Evolutionary conservation across 2,888 invertebrate genomes (phyloP).

Genomic region (Acanthoscelides obtectus): DNA sequence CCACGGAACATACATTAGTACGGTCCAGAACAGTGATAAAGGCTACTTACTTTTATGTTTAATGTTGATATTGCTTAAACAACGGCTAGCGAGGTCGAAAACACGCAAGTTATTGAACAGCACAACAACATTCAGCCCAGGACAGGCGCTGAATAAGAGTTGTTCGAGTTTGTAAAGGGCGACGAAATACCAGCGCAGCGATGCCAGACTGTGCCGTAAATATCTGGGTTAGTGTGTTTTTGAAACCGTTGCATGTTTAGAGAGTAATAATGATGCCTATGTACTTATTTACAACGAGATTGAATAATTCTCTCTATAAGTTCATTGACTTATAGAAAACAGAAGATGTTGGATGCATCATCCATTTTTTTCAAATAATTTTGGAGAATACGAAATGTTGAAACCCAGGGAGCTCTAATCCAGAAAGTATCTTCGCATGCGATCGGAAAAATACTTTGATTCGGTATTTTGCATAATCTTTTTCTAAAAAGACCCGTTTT

Average conservation of each 20-base stretch:
- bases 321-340: too few relatives aligned
- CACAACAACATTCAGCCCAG: constrained; percentile 38
- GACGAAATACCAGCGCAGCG: constrained; percentile 15
- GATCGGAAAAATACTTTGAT: too few relatives aligned
- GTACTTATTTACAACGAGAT: neutral
- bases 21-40: neutral
- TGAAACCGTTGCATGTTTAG: neutral
- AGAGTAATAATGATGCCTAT: neutral
- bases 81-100: constrained; percentile 36
- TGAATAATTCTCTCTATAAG: neutral
- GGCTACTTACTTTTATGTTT: neutral
- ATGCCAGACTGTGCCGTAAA: neutral
- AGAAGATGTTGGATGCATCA: too few relatives aligned
- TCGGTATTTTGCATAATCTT: too few relatives aligned
- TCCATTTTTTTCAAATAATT: too few relatives aligned
- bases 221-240: neutral
- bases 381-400: too few relatives aligned
- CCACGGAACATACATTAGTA: neutral
- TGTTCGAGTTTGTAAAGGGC: constrained; percentile 10
- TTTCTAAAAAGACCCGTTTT: too few relatives aligned
- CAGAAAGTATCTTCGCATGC: too few relatives aligned
- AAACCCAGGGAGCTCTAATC: too few relatives aligned
- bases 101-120: constrained; percentile 27
- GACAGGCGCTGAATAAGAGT: constrained; percentile 35
- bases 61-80: constrained; percentile 9